Percentiles rank a stretch among this genome's conserved stretches.
These are phyloP conservation scores for Neolamprologus brichardi DNA, from an alignment of 2,113 vertebrate species.

Conservation along the genomic window DNA sequence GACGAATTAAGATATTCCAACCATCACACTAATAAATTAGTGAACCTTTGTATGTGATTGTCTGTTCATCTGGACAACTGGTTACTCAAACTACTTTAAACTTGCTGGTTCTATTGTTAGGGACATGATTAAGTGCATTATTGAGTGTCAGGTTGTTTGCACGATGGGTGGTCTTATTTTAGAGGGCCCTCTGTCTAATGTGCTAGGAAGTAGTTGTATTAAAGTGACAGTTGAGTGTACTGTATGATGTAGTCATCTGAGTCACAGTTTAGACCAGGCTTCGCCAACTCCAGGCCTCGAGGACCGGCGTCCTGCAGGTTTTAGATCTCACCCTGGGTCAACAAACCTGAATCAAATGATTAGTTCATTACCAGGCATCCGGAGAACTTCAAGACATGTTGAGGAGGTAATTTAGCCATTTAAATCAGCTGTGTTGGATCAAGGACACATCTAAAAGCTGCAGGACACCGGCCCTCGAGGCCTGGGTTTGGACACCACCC, in stretches of 20 bases:
- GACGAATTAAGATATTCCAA: neutral
- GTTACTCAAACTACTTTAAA: neutral
- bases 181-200: neutral
- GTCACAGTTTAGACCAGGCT: neutral
- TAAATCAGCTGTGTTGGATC: neutral
- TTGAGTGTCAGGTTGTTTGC: neutral
- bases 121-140: neutral
- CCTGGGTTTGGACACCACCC: neutral
- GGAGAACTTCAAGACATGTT: neutral
- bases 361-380: neutral
- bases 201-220: neutral
- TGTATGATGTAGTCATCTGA: neutral
- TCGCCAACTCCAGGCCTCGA: neutral
- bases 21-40: neutral
- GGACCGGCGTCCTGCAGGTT: rapidly evolving
- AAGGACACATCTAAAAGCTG: neutral
- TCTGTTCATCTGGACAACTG: neutral
- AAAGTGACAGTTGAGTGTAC: neutral
- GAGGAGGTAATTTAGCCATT: neutral
- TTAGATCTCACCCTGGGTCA: neutral
- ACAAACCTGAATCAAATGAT: neutral
- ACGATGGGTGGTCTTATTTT: neutral
- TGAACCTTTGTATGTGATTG: neutral
- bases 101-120: neutral
- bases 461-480: neutral